These are phyloP conservation scores for Echinops telfairi DNA, from an alignment of 2,113 vertebrate genomes.

Conservation along the genomic window DNA sequence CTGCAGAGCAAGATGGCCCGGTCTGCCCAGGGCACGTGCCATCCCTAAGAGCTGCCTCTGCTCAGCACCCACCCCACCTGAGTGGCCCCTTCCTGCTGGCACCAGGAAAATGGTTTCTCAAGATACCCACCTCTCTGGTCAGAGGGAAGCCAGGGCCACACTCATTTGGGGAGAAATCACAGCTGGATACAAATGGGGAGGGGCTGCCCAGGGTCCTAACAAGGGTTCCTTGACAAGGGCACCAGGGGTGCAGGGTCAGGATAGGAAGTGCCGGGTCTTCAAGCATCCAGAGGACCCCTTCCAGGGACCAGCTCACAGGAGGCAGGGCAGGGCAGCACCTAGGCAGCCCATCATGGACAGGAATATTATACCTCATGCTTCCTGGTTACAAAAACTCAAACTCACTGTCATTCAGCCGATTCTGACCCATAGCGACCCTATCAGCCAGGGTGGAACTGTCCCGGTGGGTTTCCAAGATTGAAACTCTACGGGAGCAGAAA, in stretches of 20 bases:
- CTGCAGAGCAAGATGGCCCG: too few species aligned
- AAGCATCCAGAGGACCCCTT: neutral
- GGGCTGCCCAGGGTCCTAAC: neutral
- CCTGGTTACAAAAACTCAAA: too few species aligned
- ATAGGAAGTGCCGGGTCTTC: neutral
- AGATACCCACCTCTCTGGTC: neutral
- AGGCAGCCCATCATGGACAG: neutral
- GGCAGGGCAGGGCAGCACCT: neutral
- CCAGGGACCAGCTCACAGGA: fast-evolving
- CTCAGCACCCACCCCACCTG: neutral
- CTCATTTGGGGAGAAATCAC: neutral
- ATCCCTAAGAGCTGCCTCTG: too few species aligned
- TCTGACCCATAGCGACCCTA: too few species aligned
- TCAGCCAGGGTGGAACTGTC: too few species aligned
- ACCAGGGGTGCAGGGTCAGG: neutral
- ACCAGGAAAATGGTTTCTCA: neutral
- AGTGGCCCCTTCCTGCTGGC: constrained; percentile 26
- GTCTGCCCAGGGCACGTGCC: too few species aligned
- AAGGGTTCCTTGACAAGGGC: too few species aligned
- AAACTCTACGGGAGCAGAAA: too few species aligned
- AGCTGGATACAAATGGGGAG: neutral
- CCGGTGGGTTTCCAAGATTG: too few species aligned
- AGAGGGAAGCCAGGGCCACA: neutral
- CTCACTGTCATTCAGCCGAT: too few species aligned
- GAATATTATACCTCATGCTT: neutral